Evolutionary conservation across 2,888 invertebrate genomes (phyloP), one percentile per base, ranked within the genome.

Genomic region (Drosophila borealis): DNA sequence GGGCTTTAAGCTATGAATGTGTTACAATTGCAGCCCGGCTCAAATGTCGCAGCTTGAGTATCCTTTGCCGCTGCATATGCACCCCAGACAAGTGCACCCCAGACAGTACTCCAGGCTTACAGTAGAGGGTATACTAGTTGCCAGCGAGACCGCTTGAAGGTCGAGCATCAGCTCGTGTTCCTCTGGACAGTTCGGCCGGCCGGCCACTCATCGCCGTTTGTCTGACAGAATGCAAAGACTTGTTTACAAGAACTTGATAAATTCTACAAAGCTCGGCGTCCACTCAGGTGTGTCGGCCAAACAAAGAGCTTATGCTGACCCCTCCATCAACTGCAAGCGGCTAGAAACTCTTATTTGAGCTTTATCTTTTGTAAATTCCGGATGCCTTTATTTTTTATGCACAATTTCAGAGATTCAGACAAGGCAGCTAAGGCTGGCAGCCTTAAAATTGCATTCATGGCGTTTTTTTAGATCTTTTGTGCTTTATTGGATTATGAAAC

Each of bases 241-340:
- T 74, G 68, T 69, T 82, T 67, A 51, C 51, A n/a, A 55, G 42
- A 51, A 42, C 83, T 56, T 67, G 65, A 48, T 66, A 74, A 71
- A 70, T 74, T 60, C 56, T 37, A 74, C 69, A 71, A 74, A 71
- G 74, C 62, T 61, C 45, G 46, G 13, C 45, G 46, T 44, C 68
- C 81, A 86, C 87, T 88, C 83, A 86, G 87, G 68, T 80, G 68
- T 63, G 66, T 54, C 56, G 34, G 29, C 49, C 67, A 57, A 56
- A 68, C 80, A 79, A 82, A 71, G 65, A 42, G 45, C 10, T 21
- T 13, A n/a, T 14, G 55, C 9, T 39, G 8, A 17, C 14, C 39
- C 39, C 9, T 4, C 14, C 8, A 8, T 39, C 14, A 3, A n/a
- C 39, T n/a, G 39, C 17, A 41, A 17, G n/a, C 41, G 17, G 17